Evolutionary conservation across 2,888 invertebrate species (phyloP).

Genomic region (Labia minor): DNA sequence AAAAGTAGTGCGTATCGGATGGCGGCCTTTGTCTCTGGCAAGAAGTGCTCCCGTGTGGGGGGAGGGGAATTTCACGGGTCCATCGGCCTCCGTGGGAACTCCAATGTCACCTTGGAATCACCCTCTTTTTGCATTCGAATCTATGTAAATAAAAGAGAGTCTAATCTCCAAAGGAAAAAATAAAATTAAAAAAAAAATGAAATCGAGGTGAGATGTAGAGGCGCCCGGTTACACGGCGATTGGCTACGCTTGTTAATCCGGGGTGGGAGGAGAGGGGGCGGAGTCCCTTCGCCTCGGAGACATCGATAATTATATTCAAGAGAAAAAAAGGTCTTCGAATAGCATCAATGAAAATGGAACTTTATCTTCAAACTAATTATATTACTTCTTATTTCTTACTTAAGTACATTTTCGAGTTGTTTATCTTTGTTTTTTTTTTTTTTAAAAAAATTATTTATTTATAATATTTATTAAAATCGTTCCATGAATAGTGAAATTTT

Average conservation of each 20-base stretch:
- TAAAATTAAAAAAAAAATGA: too few relatives aligned
- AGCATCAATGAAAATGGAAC: not conserved
- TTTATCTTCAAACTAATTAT: too few relatives aligned
- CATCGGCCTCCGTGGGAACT: conserved; percentile 13
- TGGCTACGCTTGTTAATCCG: not conserved
- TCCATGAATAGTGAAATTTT: too few relatives aligned
- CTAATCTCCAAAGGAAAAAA: not conserved
- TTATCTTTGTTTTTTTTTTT: too few relatives aligned
- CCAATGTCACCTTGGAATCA: conserved; percentile 2
- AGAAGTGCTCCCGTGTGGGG: not conserved
- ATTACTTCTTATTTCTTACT: too few relatives aligned
- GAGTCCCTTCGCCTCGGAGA: not conserved
- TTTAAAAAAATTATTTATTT: too few relatives aligned
- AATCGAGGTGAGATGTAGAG: not conserved
- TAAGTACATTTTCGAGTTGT: too few relatives aligned
- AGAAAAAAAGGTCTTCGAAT: not conserved
- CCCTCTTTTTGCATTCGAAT: not conserved
- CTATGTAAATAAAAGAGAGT: conserved; percentile 4
- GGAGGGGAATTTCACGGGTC: conserved; percentile 4
- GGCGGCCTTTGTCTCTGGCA: conserved; percentile 1
- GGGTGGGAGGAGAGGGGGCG: not conserved
- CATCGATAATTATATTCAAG: conserved; percentile 2
- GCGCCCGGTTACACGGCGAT: not conserved
- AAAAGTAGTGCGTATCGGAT: conserved; percentile 1
- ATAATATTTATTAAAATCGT: too few relatives aligned